phyloP scores from a whole-genome alignment of 2,113 vertebrate genomes.

The Columba livia region DNA sequence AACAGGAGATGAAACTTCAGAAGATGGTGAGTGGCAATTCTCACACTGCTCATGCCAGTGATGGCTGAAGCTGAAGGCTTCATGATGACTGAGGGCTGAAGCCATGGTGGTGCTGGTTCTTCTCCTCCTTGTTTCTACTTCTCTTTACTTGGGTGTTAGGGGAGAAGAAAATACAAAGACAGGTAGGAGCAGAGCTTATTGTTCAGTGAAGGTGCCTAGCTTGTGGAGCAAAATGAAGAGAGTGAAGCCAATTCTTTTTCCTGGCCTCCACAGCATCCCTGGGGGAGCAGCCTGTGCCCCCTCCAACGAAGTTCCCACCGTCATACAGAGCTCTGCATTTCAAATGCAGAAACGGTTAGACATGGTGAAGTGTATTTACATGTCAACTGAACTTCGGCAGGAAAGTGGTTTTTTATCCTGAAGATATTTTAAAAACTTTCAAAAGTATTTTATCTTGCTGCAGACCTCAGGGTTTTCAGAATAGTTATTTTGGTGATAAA shows the following conservation, averaged over 20 bases:
- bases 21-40: background rate
- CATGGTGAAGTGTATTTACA: background rate
- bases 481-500: background rate
- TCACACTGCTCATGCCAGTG: background rate
- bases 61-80: no score
- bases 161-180: background rate
- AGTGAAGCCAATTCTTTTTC: background rate
- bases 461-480: background rate
- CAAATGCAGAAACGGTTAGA: background rate
- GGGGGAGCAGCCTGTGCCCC: background rate
- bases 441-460: background rate
- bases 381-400: background rate
- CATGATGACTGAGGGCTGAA: background rate
- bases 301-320: fast-evolving
- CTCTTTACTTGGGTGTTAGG: background rate
- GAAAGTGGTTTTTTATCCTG: background rate
- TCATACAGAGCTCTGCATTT: background rate
- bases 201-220: background rate
- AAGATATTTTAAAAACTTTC: background rate
- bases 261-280: fast-evolving
- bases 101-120: background rate
- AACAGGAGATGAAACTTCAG: background rate
- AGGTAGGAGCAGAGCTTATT: background rate
- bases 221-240: background rate
- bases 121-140: background rate